These are phyloP conservation scores for Corvus moneduloides DNA, from an alignment of 2,113 vertebrate species.

Conservation along the genomic window DNA sequence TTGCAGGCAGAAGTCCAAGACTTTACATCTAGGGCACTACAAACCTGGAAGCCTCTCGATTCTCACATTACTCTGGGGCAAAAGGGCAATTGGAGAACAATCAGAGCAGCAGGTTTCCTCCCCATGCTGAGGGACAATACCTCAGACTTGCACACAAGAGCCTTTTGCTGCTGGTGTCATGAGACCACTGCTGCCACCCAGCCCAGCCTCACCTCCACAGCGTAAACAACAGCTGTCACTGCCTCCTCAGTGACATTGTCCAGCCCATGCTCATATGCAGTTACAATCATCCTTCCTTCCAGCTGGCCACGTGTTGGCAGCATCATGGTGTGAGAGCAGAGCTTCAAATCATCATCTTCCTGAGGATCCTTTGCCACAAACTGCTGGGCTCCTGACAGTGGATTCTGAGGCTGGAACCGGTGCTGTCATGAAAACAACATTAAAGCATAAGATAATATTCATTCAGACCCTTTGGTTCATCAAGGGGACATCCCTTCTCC, in stretches of 20 bases:
- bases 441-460: not conserved
- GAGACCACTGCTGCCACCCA: not conserved
- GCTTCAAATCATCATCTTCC: slow-evolving; percentile 91
- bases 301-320: slow-evolving; percentile 91
- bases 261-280: slow-evolving; percentile 91
- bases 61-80: not conserved
- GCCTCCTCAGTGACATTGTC: slow-evolving; percentile 94
- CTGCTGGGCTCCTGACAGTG: slow-evolving; percentile 87
- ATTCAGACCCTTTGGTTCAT: not conserved
- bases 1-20: not conserved
- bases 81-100: not conserved
- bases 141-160: not conserved
- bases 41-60: not conserved
- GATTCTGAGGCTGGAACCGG: slow-evolving; percentile 96
- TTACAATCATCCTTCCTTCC: slow-evolving; percentile 96
- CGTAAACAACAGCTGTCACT: slow-evolving; percentile 82
- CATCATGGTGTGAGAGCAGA: slow-evolving; percentile 93
- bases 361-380: slow-evolving; percentile 88
- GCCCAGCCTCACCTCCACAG: slow-evolving; percentile 84
- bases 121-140: not conserved
- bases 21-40: not conserved
- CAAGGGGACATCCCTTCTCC: not conserved
- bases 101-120: not conserved
- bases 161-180: not conserved
- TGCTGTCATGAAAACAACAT: slow-evolving; percentile 72